Evolutionary conservation across 1,140 invertebrate species (phyloP), one percentile per base, ranked within the genome.

Genomic region (Heliconius eleuchia): DNA sequence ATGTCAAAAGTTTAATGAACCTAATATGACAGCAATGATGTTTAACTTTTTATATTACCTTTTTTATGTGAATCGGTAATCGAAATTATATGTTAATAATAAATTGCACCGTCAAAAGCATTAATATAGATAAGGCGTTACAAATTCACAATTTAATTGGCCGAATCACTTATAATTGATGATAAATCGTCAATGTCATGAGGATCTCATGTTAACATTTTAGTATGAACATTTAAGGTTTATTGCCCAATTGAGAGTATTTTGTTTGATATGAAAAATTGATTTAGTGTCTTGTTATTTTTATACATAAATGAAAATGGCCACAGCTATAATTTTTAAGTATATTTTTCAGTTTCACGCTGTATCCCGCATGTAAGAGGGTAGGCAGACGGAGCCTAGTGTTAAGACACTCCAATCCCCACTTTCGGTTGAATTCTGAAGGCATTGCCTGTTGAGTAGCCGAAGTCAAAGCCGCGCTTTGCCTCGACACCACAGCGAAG

Each of bases 81-180:
- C 83, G 85, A 84, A 73, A 78, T 82, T 80, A 79, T 82, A 55
- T 84, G 85, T 86, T 82, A 79, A 84, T 77, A 80, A 86, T 83
- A 84, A 86, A 86, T 84, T 84, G 81, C 76, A 76, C 74, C 77
- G 79, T 83, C 80, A 83, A 82, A 84, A 76, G 82, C 80, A 80
- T 83, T 82, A 74, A 60, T 82, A 75, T 83, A 83, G 83, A 86
- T 86, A 86, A 86, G 42, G 60, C 60, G 60, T 71, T 71, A 77
- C 75, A 71, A 71, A 76, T 37, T 37, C 30, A 37, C 27, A 34
- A 71, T 55, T 72, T 71, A 71, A 77, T 77, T 77, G 70, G 66
- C 27, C 19, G 11, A 30, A 76, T 76, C 74, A 57, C 50, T 77
- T 77, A 77, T 77, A 46, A 71, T 77, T 77, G 27, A 27, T 52